Evolutionary conservation across 2,797 vertebrate species (phyloP).

Genomic region (Chaunax sp.): DNA sequence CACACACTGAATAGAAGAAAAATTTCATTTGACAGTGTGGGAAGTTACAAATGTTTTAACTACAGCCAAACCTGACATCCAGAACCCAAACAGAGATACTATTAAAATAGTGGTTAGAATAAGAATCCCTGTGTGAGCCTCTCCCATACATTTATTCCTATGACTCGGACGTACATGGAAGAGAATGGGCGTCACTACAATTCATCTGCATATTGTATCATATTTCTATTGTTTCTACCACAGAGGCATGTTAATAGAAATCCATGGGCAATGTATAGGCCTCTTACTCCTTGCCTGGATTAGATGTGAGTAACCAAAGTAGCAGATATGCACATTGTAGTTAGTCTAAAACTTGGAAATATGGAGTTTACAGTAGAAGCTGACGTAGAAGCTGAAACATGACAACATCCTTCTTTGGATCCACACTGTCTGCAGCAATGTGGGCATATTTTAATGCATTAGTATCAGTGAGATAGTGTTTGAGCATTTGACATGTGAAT

Average conservation of each 20-base stretch:
- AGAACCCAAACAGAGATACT: conserved; percentile 22
- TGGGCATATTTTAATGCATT: conserved; percentile 24
- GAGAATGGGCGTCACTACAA: conserved; percentile 30
- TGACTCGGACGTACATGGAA: conserved; percentile 16
- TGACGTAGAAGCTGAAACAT: conserved; percentile 8
- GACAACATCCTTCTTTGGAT: conserved; percentile 21
- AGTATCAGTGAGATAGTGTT: conserved; percentile 13
- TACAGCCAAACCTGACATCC: conserved; percentile 29
- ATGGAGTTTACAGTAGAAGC: not conserved
- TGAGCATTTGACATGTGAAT: conserved; percentile 59
- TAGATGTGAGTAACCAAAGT: conserved; percentile 18
- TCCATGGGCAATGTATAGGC: not conserved
- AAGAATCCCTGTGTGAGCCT: conserved; percentile 2
- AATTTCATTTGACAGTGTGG: not conserved
- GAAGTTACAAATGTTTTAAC: not conserved
- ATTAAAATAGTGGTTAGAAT: conserved; percentile 11
- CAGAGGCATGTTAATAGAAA: conserved; percentile 50
- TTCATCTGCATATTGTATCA: conserved; percentile 28
- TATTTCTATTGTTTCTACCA: conserved; percentile 29
- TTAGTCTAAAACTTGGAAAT: too few species aligned
- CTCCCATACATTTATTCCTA: conserved; percentile 49
- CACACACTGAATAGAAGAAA: too few species aligned
- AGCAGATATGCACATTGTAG: conserved; percentile 27
- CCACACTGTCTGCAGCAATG: conserved; percentile 1
- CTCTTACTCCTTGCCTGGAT: conserved; percentile 17